A percentile compares a stretch with the other conserved stretches of the same genome.
Conservation (phyloP, 2,888 invertebrate genomes). For the Oligia strigilis region DNA sequence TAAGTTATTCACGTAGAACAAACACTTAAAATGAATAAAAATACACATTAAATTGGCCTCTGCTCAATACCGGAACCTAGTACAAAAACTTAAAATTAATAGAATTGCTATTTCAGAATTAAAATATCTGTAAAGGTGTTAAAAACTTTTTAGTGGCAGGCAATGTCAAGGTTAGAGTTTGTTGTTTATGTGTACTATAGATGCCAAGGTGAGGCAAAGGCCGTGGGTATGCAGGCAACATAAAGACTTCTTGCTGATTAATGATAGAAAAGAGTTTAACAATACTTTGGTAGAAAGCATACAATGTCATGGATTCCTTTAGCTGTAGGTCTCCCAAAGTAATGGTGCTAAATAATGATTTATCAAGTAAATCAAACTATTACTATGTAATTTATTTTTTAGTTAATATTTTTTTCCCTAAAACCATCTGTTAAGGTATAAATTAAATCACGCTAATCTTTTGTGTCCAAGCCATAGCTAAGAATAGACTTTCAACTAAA, state of each 20-base stretch:
- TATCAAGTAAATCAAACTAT: not conserved
- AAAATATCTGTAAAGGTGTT: conserved; percentile 18
- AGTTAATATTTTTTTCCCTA: too few relatives aligned
- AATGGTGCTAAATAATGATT: not conserved
- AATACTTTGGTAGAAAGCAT: not conserved
- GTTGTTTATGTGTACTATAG: conserved; percentile 60
- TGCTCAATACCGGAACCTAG: conserved; percentile 36
- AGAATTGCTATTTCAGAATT: not conserved
- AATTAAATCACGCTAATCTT: not conserved
- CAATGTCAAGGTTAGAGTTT: conserved; percentile 64
- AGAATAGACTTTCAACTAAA: not conserved
- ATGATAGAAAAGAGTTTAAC: not conserved
- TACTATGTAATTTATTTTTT: not conserved
- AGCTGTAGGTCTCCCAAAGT: not conserved
- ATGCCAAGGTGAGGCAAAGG: conserved; percentile 58
- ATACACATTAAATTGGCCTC: conserved; percentile 28
- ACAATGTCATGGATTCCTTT: not conserved
- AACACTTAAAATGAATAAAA: conserved; percentile 13
- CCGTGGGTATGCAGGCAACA: conserved; percentile 36
- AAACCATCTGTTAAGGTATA: not conserved
- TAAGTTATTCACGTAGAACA: conserved; percentile 5
- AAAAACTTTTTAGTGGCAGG: conserved; percentile 45
- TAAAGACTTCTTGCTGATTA: conserved; percentile 25
- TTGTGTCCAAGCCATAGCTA: not conserved
- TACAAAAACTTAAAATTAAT: not conserved